Percentiles rank a stretch among this genome's conserved stretches.
These are phyloP conservation scores for Bubalus kerabau DNA, from an alignment of 2,113 vertebrate species.

Conservation along the genomic window DNA sequence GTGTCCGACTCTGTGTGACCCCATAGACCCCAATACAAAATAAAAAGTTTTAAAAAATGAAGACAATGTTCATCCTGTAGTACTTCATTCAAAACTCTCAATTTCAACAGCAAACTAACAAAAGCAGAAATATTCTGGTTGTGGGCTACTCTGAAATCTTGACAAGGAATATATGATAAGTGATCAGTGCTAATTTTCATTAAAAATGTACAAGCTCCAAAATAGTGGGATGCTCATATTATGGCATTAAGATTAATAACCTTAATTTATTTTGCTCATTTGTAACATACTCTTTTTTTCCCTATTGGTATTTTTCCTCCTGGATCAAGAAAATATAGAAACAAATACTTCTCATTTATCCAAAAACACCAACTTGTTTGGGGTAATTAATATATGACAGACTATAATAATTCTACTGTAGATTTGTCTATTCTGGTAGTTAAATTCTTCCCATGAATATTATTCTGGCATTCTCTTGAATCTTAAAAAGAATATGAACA, in stretches of 20 bases:
- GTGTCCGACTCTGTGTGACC: no score
- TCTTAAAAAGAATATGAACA: conserved; percentile 37
- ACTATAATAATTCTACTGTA: background rate
- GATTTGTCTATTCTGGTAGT: background rate
- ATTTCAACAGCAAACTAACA: conserved; percentile 5
- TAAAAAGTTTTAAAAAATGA: background rate
- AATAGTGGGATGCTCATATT: background rate
- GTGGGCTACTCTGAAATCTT: background rate
- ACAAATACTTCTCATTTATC: conserved; percentile 21
- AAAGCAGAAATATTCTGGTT: conserved; percentile 12
- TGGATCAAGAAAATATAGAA: conserved; percentile 9
- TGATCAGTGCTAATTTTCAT: background rate
- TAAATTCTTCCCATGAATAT: conserved; percentile 32
- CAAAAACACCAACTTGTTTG: background rate
- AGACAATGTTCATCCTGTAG: background rate
- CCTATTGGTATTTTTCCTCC: background rate
- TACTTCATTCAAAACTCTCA: background rate
- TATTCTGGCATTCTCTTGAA: background rate
- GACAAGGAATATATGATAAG: background rate
- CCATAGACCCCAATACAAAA: background rate
- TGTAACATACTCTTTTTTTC: background rate
- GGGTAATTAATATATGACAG: background rate
- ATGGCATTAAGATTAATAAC: background rate
- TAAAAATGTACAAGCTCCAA: background rate
- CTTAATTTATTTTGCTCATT: conserved; percentile 22